A percentile compares a stretch with the other conserved stretches of the same genome.
phyloP scores from a whole-genome alignment of 2,888 invertebrate genomes.

The Drosophila mayaguana region DNA sequence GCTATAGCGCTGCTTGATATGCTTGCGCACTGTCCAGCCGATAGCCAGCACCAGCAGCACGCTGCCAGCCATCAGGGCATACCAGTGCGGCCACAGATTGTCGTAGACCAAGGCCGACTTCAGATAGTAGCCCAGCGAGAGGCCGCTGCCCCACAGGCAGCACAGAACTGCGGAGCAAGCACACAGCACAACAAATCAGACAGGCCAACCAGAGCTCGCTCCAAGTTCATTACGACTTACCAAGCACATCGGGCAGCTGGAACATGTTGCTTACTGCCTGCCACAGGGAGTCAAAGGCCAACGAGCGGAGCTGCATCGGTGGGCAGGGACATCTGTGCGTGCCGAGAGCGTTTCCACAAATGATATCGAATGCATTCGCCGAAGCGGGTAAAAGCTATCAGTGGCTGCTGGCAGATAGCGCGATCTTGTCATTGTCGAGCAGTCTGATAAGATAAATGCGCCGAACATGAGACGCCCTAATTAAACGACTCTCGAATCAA shows the following conservation, averaged over 20 bases:
- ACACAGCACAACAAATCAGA: neutral
- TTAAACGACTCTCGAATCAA: conserved; percentile 38
- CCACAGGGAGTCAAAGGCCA: conserved; percentile 48
- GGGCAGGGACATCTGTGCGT: conserved; percentile 45
- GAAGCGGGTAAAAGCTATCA: conserved; percentile 2
- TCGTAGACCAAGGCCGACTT: conserved; percentile 77
- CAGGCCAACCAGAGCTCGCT: too few relatives aligned
- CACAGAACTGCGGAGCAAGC: conserved; percentile 48
- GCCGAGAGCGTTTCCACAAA: conserved; percentile 27
- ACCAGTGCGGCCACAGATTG: conserved; percentile 80
- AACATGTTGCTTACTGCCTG: conserved; percentile 49
- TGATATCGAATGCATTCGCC: conserved; percentile 44
- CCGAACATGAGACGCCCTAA: conserved; percentile 41
- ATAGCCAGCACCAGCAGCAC: conserved; percentile 55
- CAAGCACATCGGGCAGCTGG: conserved; percentile 65
- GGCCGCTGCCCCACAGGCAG: conserved; percentile 75
- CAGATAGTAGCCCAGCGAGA: conserved; percentile 75
- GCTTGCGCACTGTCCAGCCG: conserved; percentile 75
- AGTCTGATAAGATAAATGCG: conserved; percentile 42
- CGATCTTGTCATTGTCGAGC: conserved; percentile 31
- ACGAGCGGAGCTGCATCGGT: conserved; percentile 36
- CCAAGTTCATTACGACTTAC: conserved; percentile 20
- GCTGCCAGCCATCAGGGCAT: conserved; percentile 56
- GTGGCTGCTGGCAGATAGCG: conserved; percentile 25
- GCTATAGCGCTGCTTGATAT: conserved; percentile 65